A percentile compares a stretch with the other conserved stretches of the same genome.
These are phyloP conservation scores for Damaliscus lunatus DNA, from an alignment of 2,113 vertebrate species.

Conservation along the genomic window DNA sequence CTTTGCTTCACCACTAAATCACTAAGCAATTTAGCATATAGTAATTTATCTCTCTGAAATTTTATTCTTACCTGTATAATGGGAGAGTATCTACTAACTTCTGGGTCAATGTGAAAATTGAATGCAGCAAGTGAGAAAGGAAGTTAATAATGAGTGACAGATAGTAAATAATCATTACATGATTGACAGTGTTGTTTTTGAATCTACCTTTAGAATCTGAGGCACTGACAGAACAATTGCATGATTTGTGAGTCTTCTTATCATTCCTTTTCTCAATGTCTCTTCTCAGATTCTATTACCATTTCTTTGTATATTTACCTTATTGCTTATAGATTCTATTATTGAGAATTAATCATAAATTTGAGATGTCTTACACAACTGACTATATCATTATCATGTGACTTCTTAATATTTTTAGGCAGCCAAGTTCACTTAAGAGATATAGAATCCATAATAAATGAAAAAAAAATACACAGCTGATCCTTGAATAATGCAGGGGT, in stretches of 20 bases:
- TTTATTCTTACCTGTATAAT: background rate
- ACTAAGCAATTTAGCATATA: background rate
- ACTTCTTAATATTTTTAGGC: background rate
- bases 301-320: background rate
- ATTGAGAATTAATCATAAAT: background rate
- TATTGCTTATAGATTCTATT: background rate
- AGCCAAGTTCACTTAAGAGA: background rate
- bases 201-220: background rate
- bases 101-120: background rate
- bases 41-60: background rate
- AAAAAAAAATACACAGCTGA: background rate
- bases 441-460: background rate
- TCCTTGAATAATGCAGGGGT: background rate
- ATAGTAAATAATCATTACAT: background rate
- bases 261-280: background rate
- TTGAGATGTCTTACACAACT: background rate
- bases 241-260: background rate
- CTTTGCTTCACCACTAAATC: background rate
- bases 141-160: background rate
- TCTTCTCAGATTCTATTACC: background rate
- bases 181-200: background rate
- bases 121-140: background rate
- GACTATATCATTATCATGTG: background rate
- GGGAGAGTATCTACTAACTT: background rate
- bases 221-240: background rate